Evolutionary conservation across 2,888 invertebrate genomes (phyloP), one percentile per base, ranked within the genome.

Genomic region (Endomychus coccineus): DNA sequence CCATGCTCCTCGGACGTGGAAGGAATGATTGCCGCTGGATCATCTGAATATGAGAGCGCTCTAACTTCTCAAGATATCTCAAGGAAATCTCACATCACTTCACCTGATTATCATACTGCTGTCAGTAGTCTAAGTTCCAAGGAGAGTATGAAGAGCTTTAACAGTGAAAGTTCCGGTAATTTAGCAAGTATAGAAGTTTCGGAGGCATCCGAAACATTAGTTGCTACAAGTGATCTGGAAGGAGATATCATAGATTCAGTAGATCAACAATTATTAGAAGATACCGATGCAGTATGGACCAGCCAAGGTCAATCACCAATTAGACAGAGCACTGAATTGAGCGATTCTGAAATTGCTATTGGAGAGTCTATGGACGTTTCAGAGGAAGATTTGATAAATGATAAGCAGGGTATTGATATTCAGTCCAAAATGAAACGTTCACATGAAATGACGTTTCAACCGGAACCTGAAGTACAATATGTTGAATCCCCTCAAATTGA

Each of bases 201-300:
- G 17, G 94, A 95, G 64, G 74, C 84, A 15, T 92, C 92, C 1
- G 94, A 94, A 68, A 96, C 95, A 2, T 67, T 96, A 5, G 83
- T 96, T 6, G 89, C 92, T 9, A 92, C 95, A 2, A 80, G 84
- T 56, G 90, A 90, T 61, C 65, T 83, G 30, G 81, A 82, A 56
- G 79, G 80, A 51, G 83, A 83, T 51, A 72, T 83, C 43, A 75
- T 79, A 51, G 78, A 78, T 45, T 72, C 73, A 42, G 73, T 72
- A 44, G 75, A 74, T 16, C 73, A 75, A 28, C 72, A 59, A 14
- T 51, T 60, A 9, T 45, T 67, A 2, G 68, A 69, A 19, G 71
- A 70, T 25, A 36, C 39, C 16, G 53, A 50, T 16, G 52, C 51
- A 14, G 45, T 43, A 23, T 55, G 51, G 52, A 44, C 27, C 15